Evolutionary conservation across 2,113 vertebrate genomes (phyloP).

Genomic region (Podarcis raffonei): DNA sequence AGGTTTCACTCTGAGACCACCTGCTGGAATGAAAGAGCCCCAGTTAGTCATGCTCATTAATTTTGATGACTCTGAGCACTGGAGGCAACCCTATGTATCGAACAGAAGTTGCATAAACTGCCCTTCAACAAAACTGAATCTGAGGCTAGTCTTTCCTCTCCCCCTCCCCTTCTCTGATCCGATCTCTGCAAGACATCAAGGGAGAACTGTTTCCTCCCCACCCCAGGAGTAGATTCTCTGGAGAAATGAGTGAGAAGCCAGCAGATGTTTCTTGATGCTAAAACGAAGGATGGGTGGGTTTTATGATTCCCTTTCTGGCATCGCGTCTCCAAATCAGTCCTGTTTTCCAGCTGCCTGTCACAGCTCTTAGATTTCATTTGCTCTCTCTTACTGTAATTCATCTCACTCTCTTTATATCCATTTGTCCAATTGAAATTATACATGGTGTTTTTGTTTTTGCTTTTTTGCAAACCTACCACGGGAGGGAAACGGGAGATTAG

Average conservation of each 20-base stretch:
- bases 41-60: too few relatives aligned
- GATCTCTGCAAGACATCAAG: neutral
- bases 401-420: slow-evolving; percentile 35
- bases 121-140: too few relatives aligned
- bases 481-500: slow-evolving; percentile 37
- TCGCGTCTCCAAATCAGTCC: slow-evolving; percentile 36
- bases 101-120: too few relatives aligned
- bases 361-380: slow-evolving; percentile 7
- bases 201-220: neutral
- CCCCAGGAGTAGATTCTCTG: slow-evolving; percentile 13
- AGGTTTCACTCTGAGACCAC: too few relatives aligned
- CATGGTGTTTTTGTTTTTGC: neutral
- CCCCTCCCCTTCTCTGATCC: neutral
- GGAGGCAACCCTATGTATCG: too few relatives aligned
- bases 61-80: too few relatives aligned
- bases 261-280: slow-evolving; percentile 54
- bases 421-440: slow-evolving; percentile 40
- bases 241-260: slow-evolving; percentile 33
- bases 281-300: neutral
- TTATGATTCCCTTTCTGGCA: slow-evolving; percentile 47
- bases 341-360: slow-evolving; percentile 43
- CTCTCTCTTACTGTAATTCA: slow-evolving; percentile 41
- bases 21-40: too few relatives aligned
- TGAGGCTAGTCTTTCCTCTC: too few relatives aligned
- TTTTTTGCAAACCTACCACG: slow-evolving; percentile 7